Percentiles rank a stretch among this genome's conserved stretches.
Conservation (phyloP, 2,797 vertebrate species). For the Heteromormyrus szaboi region DNA sequence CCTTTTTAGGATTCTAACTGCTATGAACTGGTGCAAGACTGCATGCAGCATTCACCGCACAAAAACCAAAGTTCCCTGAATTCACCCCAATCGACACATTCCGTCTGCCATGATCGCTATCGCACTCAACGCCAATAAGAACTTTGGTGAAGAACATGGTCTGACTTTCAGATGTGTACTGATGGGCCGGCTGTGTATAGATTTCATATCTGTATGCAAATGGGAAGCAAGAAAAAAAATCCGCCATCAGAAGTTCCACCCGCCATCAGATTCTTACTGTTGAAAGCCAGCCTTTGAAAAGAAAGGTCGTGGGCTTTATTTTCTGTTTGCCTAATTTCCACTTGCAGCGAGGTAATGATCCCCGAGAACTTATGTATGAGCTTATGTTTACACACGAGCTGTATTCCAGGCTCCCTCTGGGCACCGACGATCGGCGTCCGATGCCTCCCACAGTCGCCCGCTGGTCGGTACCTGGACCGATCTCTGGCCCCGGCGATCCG, state of each 20-base stretch:
- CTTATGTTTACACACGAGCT: neutral
- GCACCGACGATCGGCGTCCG: neutral
- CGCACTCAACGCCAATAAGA: neutral
- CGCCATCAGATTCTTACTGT: neutral
- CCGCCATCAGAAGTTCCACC: neutral
- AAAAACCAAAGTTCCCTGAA: neutral
- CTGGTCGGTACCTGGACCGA: neutral
- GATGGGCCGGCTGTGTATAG: neutral
- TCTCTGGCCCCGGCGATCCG: neutral
- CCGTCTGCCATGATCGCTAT: neutral
- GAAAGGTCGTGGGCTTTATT: neutral
- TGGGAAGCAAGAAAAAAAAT: neutral
- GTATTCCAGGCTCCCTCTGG: neutral
- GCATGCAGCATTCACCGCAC: neutral
- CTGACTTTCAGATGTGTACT: neutral
- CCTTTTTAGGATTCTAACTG: slow-evolving; percentile 11
- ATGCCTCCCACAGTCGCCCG: neutral
- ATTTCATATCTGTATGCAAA: neutral
- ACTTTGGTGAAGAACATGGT: neutral
- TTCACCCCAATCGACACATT: neutral
- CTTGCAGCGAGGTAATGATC: neutral
- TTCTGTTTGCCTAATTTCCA: neutral
- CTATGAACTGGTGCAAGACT: neutral
- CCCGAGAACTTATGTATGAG: neutral
- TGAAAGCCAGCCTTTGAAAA: neutral